Conservation (phyloP, 2,888 invertebrate genomes). For the Hirtodrosophila confusa region DNA sequence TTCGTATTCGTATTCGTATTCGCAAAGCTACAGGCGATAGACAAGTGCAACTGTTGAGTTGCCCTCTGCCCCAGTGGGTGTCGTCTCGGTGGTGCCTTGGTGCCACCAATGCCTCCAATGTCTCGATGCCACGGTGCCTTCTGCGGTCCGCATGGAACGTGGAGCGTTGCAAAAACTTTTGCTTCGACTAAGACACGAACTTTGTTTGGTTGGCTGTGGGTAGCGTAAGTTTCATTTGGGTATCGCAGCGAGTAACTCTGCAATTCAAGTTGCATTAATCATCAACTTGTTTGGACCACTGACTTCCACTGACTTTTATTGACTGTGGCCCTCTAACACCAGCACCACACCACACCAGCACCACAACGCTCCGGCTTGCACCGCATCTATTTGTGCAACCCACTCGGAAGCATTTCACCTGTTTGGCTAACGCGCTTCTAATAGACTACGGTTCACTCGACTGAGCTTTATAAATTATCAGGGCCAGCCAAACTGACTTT, state of each 20-base stretch:
- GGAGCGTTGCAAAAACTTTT: constrained; percentile 38
- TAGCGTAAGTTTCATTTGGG: constrained; percentile 53
- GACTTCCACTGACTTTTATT: constrained; percentile 66
- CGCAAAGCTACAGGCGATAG: constrained; percentile 48
- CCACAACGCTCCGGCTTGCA: neutral
- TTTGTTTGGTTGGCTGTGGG: constrained; percentile 35
- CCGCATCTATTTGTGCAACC: no score
- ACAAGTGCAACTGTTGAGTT: constrained; percentile 60
- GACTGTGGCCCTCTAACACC: constrained; percentile 42
- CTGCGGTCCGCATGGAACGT: constrained; percentile 18
- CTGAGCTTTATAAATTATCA: constrained; percentile 73
- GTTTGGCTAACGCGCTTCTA: constrained; percentile 69
- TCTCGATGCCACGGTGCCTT: neutral
- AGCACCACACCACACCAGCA: neutral
- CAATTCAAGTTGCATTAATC: constrained; percentile 72
- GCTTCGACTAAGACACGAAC: constrained; percentile 35
- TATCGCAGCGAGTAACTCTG: constrained; percentile 47
- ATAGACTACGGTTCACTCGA: constrained; percentile 69
- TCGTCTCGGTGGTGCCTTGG: constrained; percentile 8
- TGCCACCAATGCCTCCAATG: constrained; percentile 1
- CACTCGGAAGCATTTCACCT: constrained; percentile 27
- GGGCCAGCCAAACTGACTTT: constrained; percentile 63
- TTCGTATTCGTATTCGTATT: constrained; percentile 3
- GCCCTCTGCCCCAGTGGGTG: constrained; percentile 18
- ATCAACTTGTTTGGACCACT: constrained; percentile 66